Evolutionary conservation across 2,113 vertebrate species (phyloP).

Genomic region (Channa maculata): DNA sequence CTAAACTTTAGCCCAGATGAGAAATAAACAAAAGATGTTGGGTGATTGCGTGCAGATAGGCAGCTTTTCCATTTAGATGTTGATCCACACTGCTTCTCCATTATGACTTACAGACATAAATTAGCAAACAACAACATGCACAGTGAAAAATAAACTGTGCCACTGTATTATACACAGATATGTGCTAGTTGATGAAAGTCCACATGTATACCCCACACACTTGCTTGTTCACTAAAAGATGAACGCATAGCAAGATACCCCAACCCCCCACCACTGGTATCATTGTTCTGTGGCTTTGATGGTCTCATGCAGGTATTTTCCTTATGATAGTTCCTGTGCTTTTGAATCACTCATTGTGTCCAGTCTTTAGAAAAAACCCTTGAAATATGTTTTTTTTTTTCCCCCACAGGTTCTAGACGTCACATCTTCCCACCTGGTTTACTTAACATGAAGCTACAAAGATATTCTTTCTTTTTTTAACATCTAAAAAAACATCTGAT

Average conservation of each 20-base stretch:
- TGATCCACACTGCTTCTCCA: slow-evolving; percentile 1
- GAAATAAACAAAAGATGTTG: slow-evolving; percentile 17
- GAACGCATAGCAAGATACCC: slow-evolving; percentile 1
- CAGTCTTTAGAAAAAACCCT: background rate
- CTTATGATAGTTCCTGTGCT: slow-evolving; percentile 57
- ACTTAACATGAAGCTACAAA: background rate
- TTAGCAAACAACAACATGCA: background rate
- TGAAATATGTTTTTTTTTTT: background rate
- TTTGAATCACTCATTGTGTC: slow-evolving; percentile 47
- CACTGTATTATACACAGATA: background rate
- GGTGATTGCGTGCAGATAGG: background rate
- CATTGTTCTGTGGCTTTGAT: slow-evolving; percentile 54
- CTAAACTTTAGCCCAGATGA: slow-evolving; percentile 3
- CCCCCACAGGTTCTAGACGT: slow-evolving; percentile 3
- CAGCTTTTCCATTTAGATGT: slow-evolving; percentile 23
- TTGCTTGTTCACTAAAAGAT: background rate
- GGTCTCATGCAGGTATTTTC: slow-evolving; percentile 71
- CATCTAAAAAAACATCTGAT: background rate
- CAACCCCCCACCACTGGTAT: background rate
- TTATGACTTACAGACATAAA: background rate
- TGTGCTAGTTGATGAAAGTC: background rate
- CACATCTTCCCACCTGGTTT: background rate
- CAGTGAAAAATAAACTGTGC: background rate
- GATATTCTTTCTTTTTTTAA: background rate
- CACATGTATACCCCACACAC: slow-evolving; percentile 5